phyloP scores from a whole-genome alignment of 2,888 invertebrate genomes.

The Lasioglossum pauxillum region DNA sequence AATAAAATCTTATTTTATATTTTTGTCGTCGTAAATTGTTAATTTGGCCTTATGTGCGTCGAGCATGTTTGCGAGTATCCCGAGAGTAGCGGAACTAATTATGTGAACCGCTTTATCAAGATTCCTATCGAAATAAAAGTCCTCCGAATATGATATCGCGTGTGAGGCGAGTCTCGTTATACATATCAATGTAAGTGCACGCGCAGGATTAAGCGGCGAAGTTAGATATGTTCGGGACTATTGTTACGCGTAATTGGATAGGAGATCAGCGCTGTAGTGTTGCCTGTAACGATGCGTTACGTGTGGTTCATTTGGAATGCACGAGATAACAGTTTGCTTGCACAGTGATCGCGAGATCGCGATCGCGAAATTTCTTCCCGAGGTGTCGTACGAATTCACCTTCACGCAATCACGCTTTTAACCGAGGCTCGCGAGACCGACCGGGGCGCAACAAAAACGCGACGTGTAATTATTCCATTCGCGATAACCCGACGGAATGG shows the following conservation, averaged over 20 bases:
- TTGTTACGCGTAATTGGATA: constrained; percentile 41
- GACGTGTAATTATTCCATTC: constrained; percentile 48
- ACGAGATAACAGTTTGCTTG: constrained; percentile 12
- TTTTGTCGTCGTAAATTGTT: too few relatives aligned
- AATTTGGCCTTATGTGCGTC: background rate
- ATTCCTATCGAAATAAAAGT: background rate
- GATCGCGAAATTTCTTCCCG: constrained; percentile 20
- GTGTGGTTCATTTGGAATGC: constrained; percentile 37
- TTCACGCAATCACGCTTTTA: constrained; percentile 27
- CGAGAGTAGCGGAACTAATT: background rate
- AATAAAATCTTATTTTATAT: too few relatives aligned
- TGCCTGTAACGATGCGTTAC: constrained; percentile 13
- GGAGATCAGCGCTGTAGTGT: constrained; percentile 9
- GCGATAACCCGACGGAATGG: constrained; percentile 49
- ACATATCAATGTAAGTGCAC: constrained; percentile 5
- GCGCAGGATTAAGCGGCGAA: background rate
- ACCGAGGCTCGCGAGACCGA: background rate
- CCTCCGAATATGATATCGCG: background rate
- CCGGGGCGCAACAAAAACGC: constrained; percentile 28
- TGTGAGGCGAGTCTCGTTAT: background rate
- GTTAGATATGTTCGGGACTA: constrained; percentile 9
- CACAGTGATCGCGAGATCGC: constrained; percentile 29
- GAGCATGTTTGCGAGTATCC: background rate
- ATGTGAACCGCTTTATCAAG: background rate
- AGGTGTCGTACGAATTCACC: constrained; percentile 19